phyloP scores from a whole-genome alignment of 2,888 invertebrate species.

The Trypoxylon attenuatum region DNA sequence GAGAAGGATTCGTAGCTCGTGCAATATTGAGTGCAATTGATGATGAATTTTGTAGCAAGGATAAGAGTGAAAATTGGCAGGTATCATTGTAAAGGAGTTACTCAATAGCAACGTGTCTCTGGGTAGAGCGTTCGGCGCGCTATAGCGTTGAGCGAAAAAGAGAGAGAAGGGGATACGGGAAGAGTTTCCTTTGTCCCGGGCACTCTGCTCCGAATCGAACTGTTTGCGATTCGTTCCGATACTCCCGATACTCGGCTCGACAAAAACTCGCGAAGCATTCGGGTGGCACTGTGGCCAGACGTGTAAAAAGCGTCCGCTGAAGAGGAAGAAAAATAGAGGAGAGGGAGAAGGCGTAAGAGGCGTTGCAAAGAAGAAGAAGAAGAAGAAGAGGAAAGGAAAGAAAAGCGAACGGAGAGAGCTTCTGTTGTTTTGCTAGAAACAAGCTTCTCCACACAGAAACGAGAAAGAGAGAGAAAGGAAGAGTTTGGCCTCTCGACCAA shows the following conservation, averaged over 20 bases:
- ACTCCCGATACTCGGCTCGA: conserved; percentile 15
- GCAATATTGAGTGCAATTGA: no score
- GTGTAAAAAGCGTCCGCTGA: no score
- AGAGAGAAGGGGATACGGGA: no score
- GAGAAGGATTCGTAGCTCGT: no score
- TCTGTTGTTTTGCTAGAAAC: conserved; percentile 44
- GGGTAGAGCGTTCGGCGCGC: no score
- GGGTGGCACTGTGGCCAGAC: no score
- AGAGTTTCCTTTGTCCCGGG: conserved; percentile 43
- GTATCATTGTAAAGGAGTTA: no score
- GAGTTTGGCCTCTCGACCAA: conserved; percentile 39
- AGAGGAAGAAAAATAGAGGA: background rate
- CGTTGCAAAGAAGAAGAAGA: no score
- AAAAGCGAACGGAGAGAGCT: background rate
- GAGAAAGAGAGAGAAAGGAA: no score
- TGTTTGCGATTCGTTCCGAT: conserved; percentile 49
- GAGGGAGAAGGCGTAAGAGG: background rate
- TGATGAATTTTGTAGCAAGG: no score
- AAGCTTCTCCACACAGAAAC: conserved; percentile 12
- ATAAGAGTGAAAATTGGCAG: no score
- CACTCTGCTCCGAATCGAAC: conserved; percentile 46
- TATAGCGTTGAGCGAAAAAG: no score
- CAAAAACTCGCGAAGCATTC: background rate
- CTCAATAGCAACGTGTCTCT: conserved; percentile 50
- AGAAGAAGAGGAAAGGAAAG: background rate